Conservation (phyloP, 2,888 invertebrate genomes). For the Formica aserva region DNA sequence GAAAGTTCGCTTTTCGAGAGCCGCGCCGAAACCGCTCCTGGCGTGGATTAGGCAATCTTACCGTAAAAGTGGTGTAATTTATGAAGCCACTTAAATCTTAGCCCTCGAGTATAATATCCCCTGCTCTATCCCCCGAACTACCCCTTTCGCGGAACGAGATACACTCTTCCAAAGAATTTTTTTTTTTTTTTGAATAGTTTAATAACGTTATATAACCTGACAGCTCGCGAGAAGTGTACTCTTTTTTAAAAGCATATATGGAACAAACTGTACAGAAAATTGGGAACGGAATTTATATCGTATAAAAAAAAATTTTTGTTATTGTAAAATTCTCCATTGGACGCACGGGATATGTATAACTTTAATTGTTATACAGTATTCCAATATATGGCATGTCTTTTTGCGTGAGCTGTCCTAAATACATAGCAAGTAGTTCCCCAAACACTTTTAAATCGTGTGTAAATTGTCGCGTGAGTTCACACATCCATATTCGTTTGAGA, state of each 20-base stretch:
- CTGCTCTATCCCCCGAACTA: slow-evolving; percentile 17
- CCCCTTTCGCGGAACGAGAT: slow-evolving; percentile 47
- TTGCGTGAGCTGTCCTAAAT: not conserved
- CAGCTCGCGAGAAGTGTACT: not conserved
- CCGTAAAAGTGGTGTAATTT: slow-evolving; percentile 73
- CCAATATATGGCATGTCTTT: not conserved
- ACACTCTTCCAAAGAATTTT: slow-evolving; percentile 68
- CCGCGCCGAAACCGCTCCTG: slow-evolving; percentile 55
- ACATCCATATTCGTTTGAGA: slow-evolving; percentile 24
- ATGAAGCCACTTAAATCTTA: slow-evolving; percentile 72
- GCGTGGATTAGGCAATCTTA: slow-evolving; percentile 68
- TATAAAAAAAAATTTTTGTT: not conserved
- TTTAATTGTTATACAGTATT: slow-evolving; percentile 4
- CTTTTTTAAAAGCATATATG: slow-evolving; percentile 24
- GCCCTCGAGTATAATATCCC: slow-evolving; percentile 63
- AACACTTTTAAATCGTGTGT: not conserved
- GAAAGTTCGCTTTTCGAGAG: slow-evolving; percentile 58
- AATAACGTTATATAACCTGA: slow-evolving; percentile 58
- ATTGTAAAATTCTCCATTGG: not conserved
- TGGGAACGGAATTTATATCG: slow-evolving; percentile 34
- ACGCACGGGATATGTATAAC: not conserved
- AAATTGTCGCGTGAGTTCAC: not conserved
- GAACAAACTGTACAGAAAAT: slow-evolving; percentile 46
- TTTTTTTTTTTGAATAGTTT: slow-evolving; percentile 43
- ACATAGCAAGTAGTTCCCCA: not conserved